Evolutionary conservation across 2,888 invertebrate genomes (phyloP).

Genomic region (Synergus umbraculus): DNA sequence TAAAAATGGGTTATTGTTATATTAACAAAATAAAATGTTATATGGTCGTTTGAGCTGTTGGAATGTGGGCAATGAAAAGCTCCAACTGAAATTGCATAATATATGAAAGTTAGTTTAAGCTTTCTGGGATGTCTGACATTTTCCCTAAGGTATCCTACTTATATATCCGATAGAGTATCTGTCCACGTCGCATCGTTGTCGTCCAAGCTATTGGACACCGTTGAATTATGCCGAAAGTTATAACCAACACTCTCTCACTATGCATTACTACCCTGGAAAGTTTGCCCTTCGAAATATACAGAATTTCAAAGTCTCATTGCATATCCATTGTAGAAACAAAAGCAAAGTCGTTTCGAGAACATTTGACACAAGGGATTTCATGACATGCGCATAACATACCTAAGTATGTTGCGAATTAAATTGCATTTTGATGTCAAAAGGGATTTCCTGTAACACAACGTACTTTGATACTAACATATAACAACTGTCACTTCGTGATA

Average conservation of each 20-base stretch:
- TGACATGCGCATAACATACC: conserved; percentile 5
- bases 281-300: conserved; percentile 4
- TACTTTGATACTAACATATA: not conserved
- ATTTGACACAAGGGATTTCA: conserved; percentile 22
- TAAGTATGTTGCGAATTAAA: not conserved
- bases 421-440: not conserved
- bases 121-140: conserved; percentile 15
- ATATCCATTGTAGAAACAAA: conserved; percentile 22
- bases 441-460: not conserved
- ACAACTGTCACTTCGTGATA: too few relatives aligned
- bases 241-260: conserved; percentile 24
- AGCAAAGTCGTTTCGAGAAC: conserved; percentile 1
- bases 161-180: not conserved
- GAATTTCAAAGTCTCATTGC: conserved; percentile 20
- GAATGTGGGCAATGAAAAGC: not conserved
- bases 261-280: not conserved
- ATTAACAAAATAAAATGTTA: too few relatives aligned
- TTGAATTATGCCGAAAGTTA: conserved; percentile 35
- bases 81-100: not conserved
- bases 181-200: conserved; percentile 4
- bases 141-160: conserved; percentile 8
- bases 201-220: conserved; percentile 9
- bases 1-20: too few relatives aligned
- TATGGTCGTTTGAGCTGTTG: too few relatives aligned
- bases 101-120: conserved; percentile 5